Evolutionary conservation across 2,113 vertebrate species (phyloP).

Genomic region (rabbit (Oryctolagus cuniculus)): DNA sequence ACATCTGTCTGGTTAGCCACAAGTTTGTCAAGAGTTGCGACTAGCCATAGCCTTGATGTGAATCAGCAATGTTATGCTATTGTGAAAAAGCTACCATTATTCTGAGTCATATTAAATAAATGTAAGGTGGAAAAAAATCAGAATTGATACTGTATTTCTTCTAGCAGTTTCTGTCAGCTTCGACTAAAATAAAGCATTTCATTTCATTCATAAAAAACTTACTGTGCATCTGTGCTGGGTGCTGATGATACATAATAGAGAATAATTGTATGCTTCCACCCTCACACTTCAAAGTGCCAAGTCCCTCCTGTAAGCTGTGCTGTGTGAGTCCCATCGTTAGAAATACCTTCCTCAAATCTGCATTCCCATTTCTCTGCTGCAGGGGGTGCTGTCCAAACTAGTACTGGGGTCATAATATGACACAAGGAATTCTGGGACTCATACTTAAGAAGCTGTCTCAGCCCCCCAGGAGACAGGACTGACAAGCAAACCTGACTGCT

Average conservation of each 20-base stretch:
- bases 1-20: background rate
- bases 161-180: background rate
- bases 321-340: background rate
- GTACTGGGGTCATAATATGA: background rate
- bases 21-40: constrained; percentile 2
- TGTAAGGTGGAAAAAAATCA: background rate
- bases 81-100: background rate
- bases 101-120: constrained; percentile 7
- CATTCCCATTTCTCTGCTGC: background rate
- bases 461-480: background rate
- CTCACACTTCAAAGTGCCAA: background rate
- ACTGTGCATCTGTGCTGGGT: background rate
- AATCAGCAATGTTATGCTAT: background rate
- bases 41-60: background rate
- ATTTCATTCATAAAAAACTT: background rate
- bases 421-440: background rate
- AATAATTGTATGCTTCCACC: background rate
- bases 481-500: background rate
- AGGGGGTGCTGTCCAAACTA: background rate
- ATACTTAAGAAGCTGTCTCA: no score
- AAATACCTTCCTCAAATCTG: background rate
- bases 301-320: background rate
- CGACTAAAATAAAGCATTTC: background rate
- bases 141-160: background rate
- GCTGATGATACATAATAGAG: background rate